phyloP scores from a whole-genome alignment of 2,797 vertebrate genomes.

The Acanthurus leucopareius region DNA sequence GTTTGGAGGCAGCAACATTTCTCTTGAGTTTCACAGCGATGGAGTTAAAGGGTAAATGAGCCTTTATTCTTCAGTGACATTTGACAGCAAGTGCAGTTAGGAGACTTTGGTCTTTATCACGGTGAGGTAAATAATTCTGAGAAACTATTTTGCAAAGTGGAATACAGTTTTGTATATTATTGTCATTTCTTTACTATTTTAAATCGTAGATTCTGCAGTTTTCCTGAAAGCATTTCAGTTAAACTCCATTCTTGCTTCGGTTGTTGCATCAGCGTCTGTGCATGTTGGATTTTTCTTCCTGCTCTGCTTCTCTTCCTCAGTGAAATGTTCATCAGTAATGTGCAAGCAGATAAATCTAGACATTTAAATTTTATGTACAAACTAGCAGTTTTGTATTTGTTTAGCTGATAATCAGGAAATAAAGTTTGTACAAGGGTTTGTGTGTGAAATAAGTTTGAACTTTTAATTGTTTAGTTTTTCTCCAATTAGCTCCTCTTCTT shows the following conservation, averaged over 20 bases:
- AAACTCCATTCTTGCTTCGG: not conserved
- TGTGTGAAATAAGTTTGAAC: slow-evolving; percentile 6
- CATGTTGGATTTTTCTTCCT: not conserved
- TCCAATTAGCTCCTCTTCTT: slow-evolving; percentile 1
- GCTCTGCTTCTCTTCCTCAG: not conserved
- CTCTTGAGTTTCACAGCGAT: not conserved
- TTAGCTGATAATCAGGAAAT: slow-evolving; percentile 9
- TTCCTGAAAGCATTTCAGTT: slow-evolving; percentile 9
- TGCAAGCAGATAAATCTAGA: slow-evolving; percentile 3
- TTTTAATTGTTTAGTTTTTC: slow-evolving; percentile 19
- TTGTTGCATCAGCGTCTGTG: not conserved
- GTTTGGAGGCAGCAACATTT: not conserved
- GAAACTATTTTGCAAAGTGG: slow-evolving; percentile 1
- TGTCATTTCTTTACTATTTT: slow-evolving; percentile 1
- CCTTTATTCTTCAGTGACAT: not conserved
- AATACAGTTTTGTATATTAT: not conserved
- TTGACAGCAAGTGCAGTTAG: slow-evolving; percentile 5
- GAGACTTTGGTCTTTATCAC: not conserved
- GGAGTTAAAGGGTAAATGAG: not conserved
- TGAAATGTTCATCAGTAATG: not conserved
- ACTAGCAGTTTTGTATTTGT: slow-evolving; percentile 1
- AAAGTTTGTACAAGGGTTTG: not conserved
- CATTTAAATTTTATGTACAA: not conserved
- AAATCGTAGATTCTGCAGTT: slow-evolving; percentile 12
- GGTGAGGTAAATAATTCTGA: not conserved